Evolutionary conservation across 1,140 invertebrate genomes (phyloP).

Genomic region (Lerema accius): DNA sequence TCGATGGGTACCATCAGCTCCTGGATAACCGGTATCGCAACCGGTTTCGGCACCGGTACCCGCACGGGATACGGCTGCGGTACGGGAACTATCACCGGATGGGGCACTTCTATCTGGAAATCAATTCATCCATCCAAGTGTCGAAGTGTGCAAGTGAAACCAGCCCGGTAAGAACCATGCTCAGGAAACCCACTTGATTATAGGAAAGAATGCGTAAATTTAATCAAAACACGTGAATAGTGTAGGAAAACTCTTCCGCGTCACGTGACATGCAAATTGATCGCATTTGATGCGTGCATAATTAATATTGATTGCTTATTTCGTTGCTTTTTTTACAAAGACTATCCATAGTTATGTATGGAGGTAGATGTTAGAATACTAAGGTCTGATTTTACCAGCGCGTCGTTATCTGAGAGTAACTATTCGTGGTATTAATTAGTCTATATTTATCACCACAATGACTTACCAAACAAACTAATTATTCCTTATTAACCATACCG

Average conservation of each 20-base stretch:
- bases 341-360: too few species aligned
- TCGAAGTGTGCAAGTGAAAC: slow-evolving; percentile 45
- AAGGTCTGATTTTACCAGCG: too few species aligned
- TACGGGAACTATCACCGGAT: slow-evolving; percentile 85
- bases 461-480: too few species aligned
- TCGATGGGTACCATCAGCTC: slow-evolving; percentile 86
- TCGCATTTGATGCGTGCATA: slow-evolving; percentile 18
- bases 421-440: too few species aligned
- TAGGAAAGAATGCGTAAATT: slow-evolving; percentile 29
- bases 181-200: not conserved
- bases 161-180: slow-evolving; percentile 26
- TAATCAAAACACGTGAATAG: slow-evolving; percentile 14
- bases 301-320: slow-evolving; percentile 15
- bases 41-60: slow-evolving; percentile 85
- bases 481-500: too few species aligned
- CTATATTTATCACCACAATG: too few species aligned
- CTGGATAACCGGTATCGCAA: slow-evolving; percentile 85
- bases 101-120: slow-evolving; percentile 83
- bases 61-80: slow-evolving; percentile 87
- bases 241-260: slow-evolving; percentile 15
- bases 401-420: too few species aligned
- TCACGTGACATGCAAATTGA: slow-evolving; percentile 35
- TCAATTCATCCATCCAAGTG: slow-evolving; percentile 41
- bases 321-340: too few species aligned
- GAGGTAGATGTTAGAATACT: too few species aligned